phyloP scores from a whole-genome alignment of 64 coral and sea anemone species.

The Pocillopora damicornis region DNA sequence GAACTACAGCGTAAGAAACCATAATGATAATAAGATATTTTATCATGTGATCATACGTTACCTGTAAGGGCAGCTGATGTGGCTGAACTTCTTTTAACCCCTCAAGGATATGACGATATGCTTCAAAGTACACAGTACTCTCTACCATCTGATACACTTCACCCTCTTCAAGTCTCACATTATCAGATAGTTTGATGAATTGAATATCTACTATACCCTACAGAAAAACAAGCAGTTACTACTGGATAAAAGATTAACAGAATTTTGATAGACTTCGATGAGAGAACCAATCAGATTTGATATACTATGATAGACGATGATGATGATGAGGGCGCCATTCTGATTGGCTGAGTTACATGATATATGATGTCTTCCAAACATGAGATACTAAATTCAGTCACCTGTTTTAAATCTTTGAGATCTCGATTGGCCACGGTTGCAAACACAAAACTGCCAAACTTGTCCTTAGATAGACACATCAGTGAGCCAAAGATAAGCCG shows the following conservation, averaged over 20 bases:
- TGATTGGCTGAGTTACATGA: no score
- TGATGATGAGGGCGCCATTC: no score
- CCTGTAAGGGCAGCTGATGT: slow-evolving; percentile 73
- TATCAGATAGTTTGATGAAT: slow-evolving; percentile 53
- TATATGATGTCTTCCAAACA: background rate
- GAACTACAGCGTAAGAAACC: no score
- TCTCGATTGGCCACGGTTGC: slow-evolving; percentile 61
- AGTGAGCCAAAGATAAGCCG: slow-evolving; percentile 63
- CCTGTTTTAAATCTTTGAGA: slow-evolving; percentile 57
- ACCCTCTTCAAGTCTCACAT: slow-evolving; percentile 41
- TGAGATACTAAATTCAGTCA: background rate
- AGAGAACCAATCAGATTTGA: no score
- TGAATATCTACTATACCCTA: slow-evolving; percentile 74
- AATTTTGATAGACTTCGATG: no score
- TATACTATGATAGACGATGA: no score
- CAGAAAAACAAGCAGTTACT: background rate
- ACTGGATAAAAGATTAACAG: background rate
- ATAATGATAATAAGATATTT: no score
- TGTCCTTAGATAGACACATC: slow-evolving; percentile 62
- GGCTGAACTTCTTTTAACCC: slow-evolving; percentile 55
- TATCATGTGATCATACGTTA: background rate
- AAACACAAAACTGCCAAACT: slow-evolving; percentile 47
- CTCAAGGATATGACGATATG: slow-evolving; percentile 79
- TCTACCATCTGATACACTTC: slow-evolving; percentile 94
- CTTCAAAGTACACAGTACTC: slow-evolving; percentile 97